These are phyloP conservation scores for Argya squamiceps DNA, from an alignment of 2,797 vertebrate species.

Conservation along the genomic window DNA sequence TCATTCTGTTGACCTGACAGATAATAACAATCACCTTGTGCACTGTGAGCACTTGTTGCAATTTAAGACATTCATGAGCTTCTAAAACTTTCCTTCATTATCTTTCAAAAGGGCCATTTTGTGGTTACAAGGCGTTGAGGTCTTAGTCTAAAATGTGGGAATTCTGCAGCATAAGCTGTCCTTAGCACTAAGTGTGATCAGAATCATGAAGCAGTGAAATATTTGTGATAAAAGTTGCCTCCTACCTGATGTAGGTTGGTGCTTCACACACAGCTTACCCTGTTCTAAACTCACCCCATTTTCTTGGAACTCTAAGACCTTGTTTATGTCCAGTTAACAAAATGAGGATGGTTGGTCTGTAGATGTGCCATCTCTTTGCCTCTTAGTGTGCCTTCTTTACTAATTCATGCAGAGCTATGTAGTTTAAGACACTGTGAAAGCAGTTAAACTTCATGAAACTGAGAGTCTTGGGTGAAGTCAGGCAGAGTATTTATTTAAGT, in stretches of 20 bases:
- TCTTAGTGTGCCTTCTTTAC: not conserved
- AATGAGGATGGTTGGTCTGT: not conserved
- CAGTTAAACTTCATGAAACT: not conserved
- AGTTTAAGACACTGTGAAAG: not conserved
- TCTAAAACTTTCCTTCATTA: not conserved
- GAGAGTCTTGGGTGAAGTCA: not conserved
- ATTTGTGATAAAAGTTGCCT: not conserved
- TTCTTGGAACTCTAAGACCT: not conserved
- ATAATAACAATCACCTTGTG: not conserved
- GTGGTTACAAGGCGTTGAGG: not conserved
- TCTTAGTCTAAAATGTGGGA: not conserved
- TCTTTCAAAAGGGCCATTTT: not conserved
- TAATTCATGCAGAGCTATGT: not conserved
- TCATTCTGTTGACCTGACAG: not conserved
- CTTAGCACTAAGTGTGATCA: not conserved
- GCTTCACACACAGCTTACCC: not conserved
- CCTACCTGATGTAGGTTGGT: not conserved
- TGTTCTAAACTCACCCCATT: fast-evolving
- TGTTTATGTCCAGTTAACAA: not conserved
- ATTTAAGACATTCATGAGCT: not conserved
- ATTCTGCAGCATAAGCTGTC: not conserved
- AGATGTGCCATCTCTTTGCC: not conserved
- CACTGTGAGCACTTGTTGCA: not conserved
- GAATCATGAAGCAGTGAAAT: not conserved
- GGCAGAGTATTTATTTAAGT: not conserved